Evolutionary conservation across 2,113 vertebrate species (phyloP).

Genomic region (Microcebus lehilahytsara): DNA sequence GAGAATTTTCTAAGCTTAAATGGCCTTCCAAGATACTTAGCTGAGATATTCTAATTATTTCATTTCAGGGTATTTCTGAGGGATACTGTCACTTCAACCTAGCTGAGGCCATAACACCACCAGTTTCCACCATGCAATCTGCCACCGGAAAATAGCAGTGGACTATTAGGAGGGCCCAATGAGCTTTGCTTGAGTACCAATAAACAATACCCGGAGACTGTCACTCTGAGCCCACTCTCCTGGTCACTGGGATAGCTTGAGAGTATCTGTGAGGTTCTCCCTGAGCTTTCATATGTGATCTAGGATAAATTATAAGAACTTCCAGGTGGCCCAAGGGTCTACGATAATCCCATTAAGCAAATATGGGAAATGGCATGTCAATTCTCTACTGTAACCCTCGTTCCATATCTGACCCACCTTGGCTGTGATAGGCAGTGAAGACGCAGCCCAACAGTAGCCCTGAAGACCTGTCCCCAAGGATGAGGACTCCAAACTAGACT

Average conservation of each 20-base stretch:
- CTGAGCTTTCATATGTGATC: background rate
- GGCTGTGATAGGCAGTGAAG: background rate
- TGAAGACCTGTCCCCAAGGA: background rate
- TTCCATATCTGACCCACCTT: background rate
- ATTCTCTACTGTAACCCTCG: background rate
- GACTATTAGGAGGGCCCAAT: background rate
- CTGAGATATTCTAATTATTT: slow-evolving; percentile 27
- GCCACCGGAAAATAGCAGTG: background rate
- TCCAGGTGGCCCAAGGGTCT: background rate
- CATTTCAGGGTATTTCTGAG: background rate
- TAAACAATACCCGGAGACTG: background rate
- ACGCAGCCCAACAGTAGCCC: background rate
- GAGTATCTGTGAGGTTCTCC: background rate
- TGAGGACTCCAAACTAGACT: background rate
- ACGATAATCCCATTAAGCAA: background rate
- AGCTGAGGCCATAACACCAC: background rate
- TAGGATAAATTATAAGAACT: background rate
- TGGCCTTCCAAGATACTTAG: background rate
- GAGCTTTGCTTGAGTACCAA: background rate
- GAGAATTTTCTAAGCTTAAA: slow-evolving; percentile 35
- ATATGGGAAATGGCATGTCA: background rate
- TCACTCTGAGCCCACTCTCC: background rate
- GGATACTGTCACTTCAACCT: background rate
- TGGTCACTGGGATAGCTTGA: background rate
- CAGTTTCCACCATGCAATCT: background rate